These are phyloP conservation scores for Thunnus thynnus DNA, from an alignment of 2,113 vertebrate species.

Conservation along the genomic window DNA sequence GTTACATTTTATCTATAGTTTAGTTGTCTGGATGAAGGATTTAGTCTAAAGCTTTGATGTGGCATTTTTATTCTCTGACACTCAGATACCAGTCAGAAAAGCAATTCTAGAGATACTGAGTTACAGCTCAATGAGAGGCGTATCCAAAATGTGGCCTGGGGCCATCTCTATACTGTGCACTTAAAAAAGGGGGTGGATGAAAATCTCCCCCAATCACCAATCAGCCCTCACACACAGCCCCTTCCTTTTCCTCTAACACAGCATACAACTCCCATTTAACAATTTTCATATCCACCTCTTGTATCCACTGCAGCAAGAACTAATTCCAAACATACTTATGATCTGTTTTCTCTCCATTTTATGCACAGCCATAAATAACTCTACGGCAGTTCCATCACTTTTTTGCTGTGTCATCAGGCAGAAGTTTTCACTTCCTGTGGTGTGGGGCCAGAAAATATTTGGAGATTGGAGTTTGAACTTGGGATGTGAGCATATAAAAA, in stretches of 20 bases:
- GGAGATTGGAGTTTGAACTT: not conserved
- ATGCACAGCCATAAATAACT: conserved; percentile 41
- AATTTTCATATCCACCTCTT: conserved; percentile 50
- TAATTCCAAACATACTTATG: conserved; percentile 13
- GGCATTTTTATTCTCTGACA: not conserved
- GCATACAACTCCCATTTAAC: conserved; percentile 47
- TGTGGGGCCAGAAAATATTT: conserved; percentile 29
- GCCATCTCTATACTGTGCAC: conserved; percentile 21
- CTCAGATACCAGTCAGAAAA: not conserved
- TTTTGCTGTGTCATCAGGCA: conserved; percentile 31
- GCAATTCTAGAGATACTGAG: not conserved
- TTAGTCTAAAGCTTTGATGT: not conserved
- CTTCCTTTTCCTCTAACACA: not conserved
- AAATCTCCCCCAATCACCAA: conserved; percentile 67
- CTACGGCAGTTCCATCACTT: not conserved
- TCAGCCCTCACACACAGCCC: conserved; percentile 37
- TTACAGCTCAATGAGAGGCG: not conserved
- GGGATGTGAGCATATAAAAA: not conserved
- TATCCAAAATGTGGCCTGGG: conserved; percentile 14
- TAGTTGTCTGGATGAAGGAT: not conserved
- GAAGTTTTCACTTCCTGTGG: conserved; percentile 51
- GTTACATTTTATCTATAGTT: not conserved
- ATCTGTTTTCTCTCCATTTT: conserved; percentile 32
- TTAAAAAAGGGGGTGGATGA: conserved; percentile 46
- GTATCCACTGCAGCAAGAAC: conserved; percentile 18